A percentile compares a stretch with the other conserved stretches of the same genome.
phyloP scores from a whole-genome alignment of 2,888 invertebrate genomes.

The Nysson spinosus region DNA sequence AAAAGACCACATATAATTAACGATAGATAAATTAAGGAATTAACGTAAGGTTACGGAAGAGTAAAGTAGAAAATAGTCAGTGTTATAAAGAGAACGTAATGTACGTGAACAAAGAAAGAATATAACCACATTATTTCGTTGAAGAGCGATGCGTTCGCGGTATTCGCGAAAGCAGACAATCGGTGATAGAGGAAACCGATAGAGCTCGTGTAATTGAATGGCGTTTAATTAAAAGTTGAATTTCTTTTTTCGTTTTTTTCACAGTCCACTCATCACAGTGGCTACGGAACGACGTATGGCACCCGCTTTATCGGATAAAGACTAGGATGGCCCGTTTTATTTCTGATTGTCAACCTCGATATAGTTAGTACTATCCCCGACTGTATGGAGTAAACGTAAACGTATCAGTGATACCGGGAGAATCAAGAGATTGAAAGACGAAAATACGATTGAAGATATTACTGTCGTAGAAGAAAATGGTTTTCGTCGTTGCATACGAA shows the following conservation, averaged over 20 bases:
- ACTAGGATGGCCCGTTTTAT: conserved; percentile 51
- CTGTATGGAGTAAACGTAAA: neutral
- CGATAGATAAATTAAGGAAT: too few species aligned
- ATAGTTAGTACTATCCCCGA: conserved; percentile 6
- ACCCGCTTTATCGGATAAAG: conserved; percentile 51
- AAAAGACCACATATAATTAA: too few species aligned
- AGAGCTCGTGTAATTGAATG: conserved; percentile 64
- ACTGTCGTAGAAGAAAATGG: neutral
- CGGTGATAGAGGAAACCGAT: conserved; percentile 17
- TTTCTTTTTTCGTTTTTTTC: conserved; percentile 53
- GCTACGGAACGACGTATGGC: conserved; percentile 38
- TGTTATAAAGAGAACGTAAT: neutral
- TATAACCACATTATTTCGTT: conserved; percentile 55
- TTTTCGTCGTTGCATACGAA: conserved; percentile 1
- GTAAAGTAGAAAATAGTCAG: neutral
- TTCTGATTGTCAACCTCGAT: neutral
- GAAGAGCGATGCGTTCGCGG: conserved; percentile 38
- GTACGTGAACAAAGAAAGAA: conserved; percentile 16
- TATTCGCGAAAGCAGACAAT: conserved; percentile 24
- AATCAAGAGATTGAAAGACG: conserved; percentile 30
- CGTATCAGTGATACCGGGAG: neutral
- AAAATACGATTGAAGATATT: conserved; percentile 26
- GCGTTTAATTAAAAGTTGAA: conserved; percentile 69
- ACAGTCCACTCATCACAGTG: conserved; percentile 19
- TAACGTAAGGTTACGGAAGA: too few species aligned